These are phyloP conservation scores for Plebejus argus DNA, from an alignment of 2,888 invertebrate species.

Conservation along the genomic window DNA sequence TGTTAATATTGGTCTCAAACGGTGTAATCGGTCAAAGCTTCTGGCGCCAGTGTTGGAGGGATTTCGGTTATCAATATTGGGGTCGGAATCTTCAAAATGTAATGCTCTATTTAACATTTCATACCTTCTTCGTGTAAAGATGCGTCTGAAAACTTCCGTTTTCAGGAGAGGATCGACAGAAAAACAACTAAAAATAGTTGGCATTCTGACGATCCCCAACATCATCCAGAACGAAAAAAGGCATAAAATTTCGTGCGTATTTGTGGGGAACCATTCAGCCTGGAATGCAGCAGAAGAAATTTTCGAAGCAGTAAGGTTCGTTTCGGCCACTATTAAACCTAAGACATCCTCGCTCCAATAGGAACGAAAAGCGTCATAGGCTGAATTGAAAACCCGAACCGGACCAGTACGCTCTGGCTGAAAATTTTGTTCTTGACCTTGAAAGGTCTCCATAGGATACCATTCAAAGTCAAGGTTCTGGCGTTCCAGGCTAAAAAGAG, in stretches of 20 bases:
- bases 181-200: constrained; percentile 37
- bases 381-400: not conserved
- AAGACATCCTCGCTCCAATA: no score
- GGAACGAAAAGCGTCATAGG: constrained; percentile 18
- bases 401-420: not conserved
- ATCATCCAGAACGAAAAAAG: not conserved
- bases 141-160: constrained; percentile 31
- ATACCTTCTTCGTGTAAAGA: constrained; percentile 33
- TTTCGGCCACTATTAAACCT: no score
- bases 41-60: no score
- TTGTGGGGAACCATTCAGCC: constrained; percentile 21
- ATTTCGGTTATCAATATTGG: no score
- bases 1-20: constrained; percentile 31
- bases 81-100: constrained; percentile 29
- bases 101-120: constrained; percentile 33
- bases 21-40: constrained; percentile 25
- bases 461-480: constrained; percentile 1
- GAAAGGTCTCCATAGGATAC: no score
- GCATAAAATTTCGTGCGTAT: constrained; percentile 35
- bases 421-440: not conserved
- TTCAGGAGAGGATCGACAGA: constrained; percentile 31
- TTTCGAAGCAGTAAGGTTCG: no score
- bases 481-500: not conserved
- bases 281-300: not conserved
- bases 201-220: constrained; percentile 30